Base-by-base conservation (phyloP, 2,113 vertebrate species). In the Ramphastos sulfuratus region DNA sequence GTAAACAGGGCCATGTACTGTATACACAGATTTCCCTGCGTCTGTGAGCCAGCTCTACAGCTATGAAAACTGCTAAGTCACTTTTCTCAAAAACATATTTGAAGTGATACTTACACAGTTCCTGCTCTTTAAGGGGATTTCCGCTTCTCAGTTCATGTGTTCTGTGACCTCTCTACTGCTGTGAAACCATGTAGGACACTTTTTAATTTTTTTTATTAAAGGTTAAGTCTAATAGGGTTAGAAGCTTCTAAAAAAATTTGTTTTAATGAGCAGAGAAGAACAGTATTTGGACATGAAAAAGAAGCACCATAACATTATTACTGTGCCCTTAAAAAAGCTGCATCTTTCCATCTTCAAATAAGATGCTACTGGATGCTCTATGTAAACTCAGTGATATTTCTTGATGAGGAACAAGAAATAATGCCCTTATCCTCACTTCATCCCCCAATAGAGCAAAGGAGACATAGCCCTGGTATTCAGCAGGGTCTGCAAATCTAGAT, bases 1-100 rank as follows among this genome's bases (percentile, higher is more conserved):
- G 4, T 64, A 90, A 94, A 88, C 42, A 44, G 52, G 70, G 37
- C 39, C 14, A 60, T 93, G 58, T n/a, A 74, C 64, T 91, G n/a
- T 93, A 87, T 91, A 31, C 8, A 3, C 20, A 76, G 59, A 80
- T 67, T 91, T 87, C 75, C 37, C 63, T 64, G 65, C 59, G n/a
- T 55, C 78, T 90, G 74, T 75, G 71, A 96, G 92, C 70, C 82
- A 93, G 73, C 84, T 94, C 91, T 81, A 79, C 90, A 95, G 76
- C 78, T 94, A 92, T 70, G 95, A 90, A 95, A 97, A 96, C 88
- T 94, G 87, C 82, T 87, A 92, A 90, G 85, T 92, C 92, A 89
- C 52, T 93, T 93, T 92, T 78, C 87, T 94, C 88, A 94, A 82
- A 85, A 48, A 39, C 39, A 2, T 58, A 60, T 84, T 83, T 23